These are phyloP conservation scores for Callopanchax toddi DNA, from an alignment of 2,113 vertebrate genomes.

Conservation along the genomic window DNA sequence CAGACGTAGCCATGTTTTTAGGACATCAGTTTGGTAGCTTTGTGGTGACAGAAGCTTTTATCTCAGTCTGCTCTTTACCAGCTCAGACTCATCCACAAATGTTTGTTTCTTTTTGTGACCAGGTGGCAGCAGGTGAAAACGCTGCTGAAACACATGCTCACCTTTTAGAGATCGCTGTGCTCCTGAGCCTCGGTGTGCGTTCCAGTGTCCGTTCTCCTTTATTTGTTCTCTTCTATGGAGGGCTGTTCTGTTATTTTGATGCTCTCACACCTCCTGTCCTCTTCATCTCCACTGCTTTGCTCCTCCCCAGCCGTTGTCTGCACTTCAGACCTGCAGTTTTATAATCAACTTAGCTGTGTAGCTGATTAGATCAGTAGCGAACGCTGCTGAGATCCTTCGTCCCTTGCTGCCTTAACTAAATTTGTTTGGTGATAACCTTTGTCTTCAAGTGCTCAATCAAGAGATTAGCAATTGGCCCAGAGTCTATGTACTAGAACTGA, in stretches of 20 bases:
- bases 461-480: conserved; percentile 64
- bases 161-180: conserved; percentile 1
- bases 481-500: conserved; percentile 57
- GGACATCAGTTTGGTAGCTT: conserved; percentile 11
- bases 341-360: conserved; percentile 73
- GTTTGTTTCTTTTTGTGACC: no score
- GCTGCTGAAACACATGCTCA: conserved; percentile 1
- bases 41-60: no score
- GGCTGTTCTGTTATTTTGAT: not conserved
- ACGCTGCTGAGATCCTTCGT: conserved; percentile 59
- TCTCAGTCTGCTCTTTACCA: not conserved
- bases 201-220: conserved; percentile 44
- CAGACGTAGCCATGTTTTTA: conserved; percentile 8
- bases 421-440: conserved; percentile 74
- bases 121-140: not conserved
- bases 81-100: not conserved
- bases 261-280: conserved; percentile 8
- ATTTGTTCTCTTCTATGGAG: conserved; percentile 18
- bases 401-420: conserved; percentile 64
- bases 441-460: conserved; percentile 70
- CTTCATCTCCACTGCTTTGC: conserved; percentile 15
- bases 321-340: conserved; percentile 53
- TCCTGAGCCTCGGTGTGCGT: conserved; percentile 40
- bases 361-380: conserved; percentile 72
- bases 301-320: conserved; percentile 31